Base-by-base conservation (phyloP, 2,113 vertebrate genomes). In the Pao palembangensis region DNA sequence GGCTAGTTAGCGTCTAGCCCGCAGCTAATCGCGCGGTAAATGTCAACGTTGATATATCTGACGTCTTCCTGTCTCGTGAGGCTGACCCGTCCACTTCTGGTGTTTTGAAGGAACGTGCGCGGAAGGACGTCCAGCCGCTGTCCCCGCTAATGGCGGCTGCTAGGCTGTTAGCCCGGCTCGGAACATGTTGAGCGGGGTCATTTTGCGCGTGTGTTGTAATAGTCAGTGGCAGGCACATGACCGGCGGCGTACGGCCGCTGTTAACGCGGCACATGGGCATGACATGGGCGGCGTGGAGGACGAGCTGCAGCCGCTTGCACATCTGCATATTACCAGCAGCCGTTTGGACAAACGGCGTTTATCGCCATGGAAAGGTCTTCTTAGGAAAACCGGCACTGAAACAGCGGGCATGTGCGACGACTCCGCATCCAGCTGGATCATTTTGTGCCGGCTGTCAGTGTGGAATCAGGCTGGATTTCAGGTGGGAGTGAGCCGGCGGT, bases 211-310 rank as follows among this genome's bases (percentile, higher is more conserved):
- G 49, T 50, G 48, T 51, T 34, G 50, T 53, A 42, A 46, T 55
- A 53, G 68, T 69, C 55, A 63, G 73, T 61, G 73, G 64, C 52
- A 65, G 79, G 46, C 76, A 75, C 79, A 80, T 77, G 68, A 75
- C 73, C 63, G 56, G 48, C 61, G 61, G 61, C 67, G 55, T 13
- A 3, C 57, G 21, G 52, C 68, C 58, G 64, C 52, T 56, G 75
- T 70, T 61, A 76, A 73, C 73, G 65, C 66, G 62, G 56, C 67
- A 58, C 13, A 31, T 5, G 18, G 47, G 47, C 34, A 12, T 38
- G 34, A 38, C 34, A 38, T 38, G 34, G 11, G 34, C 34, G 34
- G 34, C 34, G 34, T 3, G 34, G 34, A 12, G 28, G 28, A 8
- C 28, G 28, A 31, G 8, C 21, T 23, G 21, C 21, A 23, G 25